Percentiles rank a stretch among this genome's conserved stretches.
phyloP scores from a whole-genome alignment of 2,888 invertebrate species.

The Microplitis deprimator region DNA sequence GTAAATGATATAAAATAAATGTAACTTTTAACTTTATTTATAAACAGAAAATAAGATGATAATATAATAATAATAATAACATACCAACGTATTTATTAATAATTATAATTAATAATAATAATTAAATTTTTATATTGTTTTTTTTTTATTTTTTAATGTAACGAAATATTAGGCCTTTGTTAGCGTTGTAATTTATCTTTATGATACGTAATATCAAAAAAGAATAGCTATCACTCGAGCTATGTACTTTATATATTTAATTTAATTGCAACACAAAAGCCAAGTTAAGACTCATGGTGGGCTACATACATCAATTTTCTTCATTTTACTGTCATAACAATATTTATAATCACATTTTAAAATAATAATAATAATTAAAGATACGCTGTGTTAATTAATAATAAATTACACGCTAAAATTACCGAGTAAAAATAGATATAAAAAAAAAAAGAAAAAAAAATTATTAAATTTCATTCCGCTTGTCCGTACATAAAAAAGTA shows the following conservation, averaged over 20 bases:
- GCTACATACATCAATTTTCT: slow-evolving; percentile 1
- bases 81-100: neutral
- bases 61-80: neutral
- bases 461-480: neutral
- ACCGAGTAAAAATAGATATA: neutral
- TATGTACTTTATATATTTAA: neutral
- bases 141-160: neutral
- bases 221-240: neutral
- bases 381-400: neutral
- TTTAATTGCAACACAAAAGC: slow-evolving; percentile 5
- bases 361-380: neutral
- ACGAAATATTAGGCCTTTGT: slow-evolving; percentile 10
- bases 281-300: slow-evolving; percentile 19
- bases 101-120: neutral
- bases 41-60: neutral
- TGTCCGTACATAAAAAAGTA: slow-evolving; percentile 30
- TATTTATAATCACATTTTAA: neutral
- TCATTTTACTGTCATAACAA: neutral
- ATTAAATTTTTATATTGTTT: neutral
- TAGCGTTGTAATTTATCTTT: neutral
- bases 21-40: neutral
- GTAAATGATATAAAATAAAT: neutral
- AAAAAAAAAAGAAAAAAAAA: neutral
- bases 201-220: neutral
- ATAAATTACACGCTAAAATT: neutral